Evolutionary conservation across 2,113 vertebrate species (phyloP), one percentile per base, ranked within the genome.

Genomic region (Odocoileus virginianus): DNA sequence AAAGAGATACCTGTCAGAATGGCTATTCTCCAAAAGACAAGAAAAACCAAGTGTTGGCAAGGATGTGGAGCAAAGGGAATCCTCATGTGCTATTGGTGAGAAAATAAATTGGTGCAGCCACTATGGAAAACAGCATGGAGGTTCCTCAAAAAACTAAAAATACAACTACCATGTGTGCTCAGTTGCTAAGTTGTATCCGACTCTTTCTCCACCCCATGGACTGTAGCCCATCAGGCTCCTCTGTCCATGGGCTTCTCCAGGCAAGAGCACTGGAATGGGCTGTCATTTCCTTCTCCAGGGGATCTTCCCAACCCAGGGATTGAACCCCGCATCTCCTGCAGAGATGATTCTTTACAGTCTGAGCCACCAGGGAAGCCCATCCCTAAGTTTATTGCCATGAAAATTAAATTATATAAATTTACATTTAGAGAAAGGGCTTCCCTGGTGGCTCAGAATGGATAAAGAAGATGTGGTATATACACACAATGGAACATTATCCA

Each of bases 141-240:
- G 74, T 28, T 25, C 74, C 43, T 60, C 33, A 17, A 28, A 36
- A 91, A 81, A 60, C 45, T 81, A 79, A 61, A 60, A 50, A 36
- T 28, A 91, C 14, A 91, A 33, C 54, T 50, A 60, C 30, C 15
- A 25, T 74, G 21, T 40, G 11, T 25, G 6, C 36, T 43, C 64
- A 71, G 19, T 71, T 36, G n/a, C 19, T 36, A 21, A 40, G 11
- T 25, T 25, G 12, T 0, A 2, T 25, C 36, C 1, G 3, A 76
- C 71, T 76, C 21, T 74, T 71, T 74, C 3, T 0, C 13, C 23
- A 43, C 36, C 12, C 71, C 23, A 43, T 76, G 71, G 71, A 76
- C 36, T 76, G 71, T 76, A 27, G 36, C 71, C 11, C 36, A 25
- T 36, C 36, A 76, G 71, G 40, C 21, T 43, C 71, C 40, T 76